Evolutionary conservation across 2,113 vertebrate species (phyloP).

Genomic region (Sula dactylatra): DNA sequence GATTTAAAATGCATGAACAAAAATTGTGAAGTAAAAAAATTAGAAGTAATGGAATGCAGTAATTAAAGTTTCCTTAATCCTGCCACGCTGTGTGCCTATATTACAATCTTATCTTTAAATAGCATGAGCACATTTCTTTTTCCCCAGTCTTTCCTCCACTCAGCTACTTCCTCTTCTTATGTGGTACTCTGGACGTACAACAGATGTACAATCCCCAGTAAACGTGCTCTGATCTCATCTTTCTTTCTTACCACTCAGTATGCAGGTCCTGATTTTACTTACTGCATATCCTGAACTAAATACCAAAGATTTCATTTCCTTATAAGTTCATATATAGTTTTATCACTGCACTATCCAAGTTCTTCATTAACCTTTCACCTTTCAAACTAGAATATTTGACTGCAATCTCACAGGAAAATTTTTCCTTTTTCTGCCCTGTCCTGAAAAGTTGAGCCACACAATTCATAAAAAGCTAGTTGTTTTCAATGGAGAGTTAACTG

Average conservation of each 20-base stretch:
- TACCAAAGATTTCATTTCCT: conserved; percentile 34
- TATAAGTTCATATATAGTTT: not conserved
- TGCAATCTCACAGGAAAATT: not conserved
- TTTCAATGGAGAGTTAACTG: not conserved
- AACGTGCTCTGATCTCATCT: not conserved
- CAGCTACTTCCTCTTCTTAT: not conserved
- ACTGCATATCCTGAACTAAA: not conserved
- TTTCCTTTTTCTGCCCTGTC: not conserved
- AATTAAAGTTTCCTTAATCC: conserved; percentile 39
- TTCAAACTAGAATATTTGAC: conserved; percentile 13
- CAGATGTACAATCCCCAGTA: not conserved
- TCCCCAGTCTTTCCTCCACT: not conserved
- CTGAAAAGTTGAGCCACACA: not conserved
- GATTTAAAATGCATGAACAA: not conserved
- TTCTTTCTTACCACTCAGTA: not conserved
- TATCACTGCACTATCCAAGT: not conserved
- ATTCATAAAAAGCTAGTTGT: not conserved
- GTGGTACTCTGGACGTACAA: not conserved
- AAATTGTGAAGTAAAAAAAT: not conserved
- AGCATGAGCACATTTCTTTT: not conserved
- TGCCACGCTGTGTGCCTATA: not conserved
- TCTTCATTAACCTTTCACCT: conserved; percentile 50
- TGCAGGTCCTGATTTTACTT: not conserved
- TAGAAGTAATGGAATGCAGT: not conserved
- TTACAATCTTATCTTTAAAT: conserved; percentile 42